Conservation (phyloP, 2,113 vertebrate species). For the Pao palembangensis region DNA sequence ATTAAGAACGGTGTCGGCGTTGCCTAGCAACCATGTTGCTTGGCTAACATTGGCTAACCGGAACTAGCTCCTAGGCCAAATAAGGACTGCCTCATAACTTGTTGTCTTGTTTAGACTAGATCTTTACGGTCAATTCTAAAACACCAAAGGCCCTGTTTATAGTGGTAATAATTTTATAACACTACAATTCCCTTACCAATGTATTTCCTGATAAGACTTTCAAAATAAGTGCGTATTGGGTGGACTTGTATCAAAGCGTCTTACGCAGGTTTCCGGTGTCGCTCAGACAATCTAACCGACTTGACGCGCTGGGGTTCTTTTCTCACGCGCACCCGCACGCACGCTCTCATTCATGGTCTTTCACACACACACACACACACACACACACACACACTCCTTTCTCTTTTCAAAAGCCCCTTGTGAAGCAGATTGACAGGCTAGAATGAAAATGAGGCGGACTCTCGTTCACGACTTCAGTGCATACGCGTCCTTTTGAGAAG, state of each 20-base stretch:
- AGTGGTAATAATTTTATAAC: background rate
- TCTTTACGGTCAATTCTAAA: background rate
- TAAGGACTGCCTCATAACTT: background rate
- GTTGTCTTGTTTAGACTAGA: background rate
- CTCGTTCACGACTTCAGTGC: slow-evolving; percentile 72
- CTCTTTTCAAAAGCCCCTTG: slow-evolving; percentile 68
- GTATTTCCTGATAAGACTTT: background rate
- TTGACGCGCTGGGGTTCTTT: slow-evolving; percentile 35
- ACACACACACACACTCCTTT: slow-evolving; percentile 54
- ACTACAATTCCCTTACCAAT: background rate
- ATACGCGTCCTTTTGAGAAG: slow-evolving; percentile 72
- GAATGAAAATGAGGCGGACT: slow-evolving; percentile 79
- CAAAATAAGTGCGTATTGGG: slow-evolving; percentile 27
- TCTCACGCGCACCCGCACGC: slow-evolving; percentile 39
- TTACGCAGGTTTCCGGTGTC: slow-evolving; percentile 40
- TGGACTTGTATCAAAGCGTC: background rate
- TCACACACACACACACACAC: slow-evolving; percentile 31
- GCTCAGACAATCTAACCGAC: background rate
- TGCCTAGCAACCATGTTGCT: slow-evolving; percentile 38
- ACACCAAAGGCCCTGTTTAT: slow-evolving; percentile 9
- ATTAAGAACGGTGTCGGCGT: background rate
- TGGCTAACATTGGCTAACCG: background rate
- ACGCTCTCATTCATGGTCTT: slow-evolving; percentile 37
- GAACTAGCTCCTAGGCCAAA: background rate
- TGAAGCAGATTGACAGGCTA: slow-evolving; percentile 73